phyloP scores from a whole-genome alignment of 1,140 invertebrate species.

The Neodiprion fabricii region DNA sequence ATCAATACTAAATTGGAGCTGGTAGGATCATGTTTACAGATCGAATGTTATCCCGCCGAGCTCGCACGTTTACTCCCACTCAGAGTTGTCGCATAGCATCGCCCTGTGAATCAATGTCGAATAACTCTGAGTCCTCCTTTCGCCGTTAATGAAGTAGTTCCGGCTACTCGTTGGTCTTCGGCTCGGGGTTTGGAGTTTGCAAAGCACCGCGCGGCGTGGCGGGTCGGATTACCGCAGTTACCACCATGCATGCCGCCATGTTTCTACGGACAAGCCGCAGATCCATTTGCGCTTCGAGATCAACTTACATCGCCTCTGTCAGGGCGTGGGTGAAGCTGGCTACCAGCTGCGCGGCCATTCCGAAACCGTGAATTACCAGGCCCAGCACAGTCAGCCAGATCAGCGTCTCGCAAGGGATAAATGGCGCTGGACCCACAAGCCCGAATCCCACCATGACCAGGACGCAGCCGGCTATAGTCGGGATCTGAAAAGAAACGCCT shows the following conservation, averaged over 20 bases:
- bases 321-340: conserved; percentile 84
- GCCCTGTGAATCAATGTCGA: too few relatives aligned
- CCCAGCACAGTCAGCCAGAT: conserved; percentile 74
- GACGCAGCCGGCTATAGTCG: conserved; percentile 72
- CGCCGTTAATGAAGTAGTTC: background rate
- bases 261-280: background rate
- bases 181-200: background rate
- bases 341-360: conserved; percentile 81
- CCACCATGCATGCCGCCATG: background rate
- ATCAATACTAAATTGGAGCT: background rate
- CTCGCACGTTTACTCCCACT: too few relatives aligned
- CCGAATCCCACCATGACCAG: conserved; percentile 72
- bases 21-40: too few relatives aligned
- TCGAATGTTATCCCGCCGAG: too few relatives aligned
- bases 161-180: background rate
- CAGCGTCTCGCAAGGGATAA: conserved; percentile 68
- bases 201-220: background rate
- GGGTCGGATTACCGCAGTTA: background rate
- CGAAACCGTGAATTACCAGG: conserved; percentile 78
- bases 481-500: conserved; percentile 47
- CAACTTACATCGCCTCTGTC: conserved; percentile 73
- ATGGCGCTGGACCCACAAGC: conserved; percentile 78
- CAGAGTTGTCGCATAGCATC: too few relatives aligned
- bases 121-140: too few relatives aligned
- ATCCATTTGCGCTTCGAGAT: background rate